Evolutionary conservation across 2,113 vertebrate genomes (phyloP), one percentile per base, ranked within the genome.

Genomic region (Chloropsis hardwickii): DNA sequence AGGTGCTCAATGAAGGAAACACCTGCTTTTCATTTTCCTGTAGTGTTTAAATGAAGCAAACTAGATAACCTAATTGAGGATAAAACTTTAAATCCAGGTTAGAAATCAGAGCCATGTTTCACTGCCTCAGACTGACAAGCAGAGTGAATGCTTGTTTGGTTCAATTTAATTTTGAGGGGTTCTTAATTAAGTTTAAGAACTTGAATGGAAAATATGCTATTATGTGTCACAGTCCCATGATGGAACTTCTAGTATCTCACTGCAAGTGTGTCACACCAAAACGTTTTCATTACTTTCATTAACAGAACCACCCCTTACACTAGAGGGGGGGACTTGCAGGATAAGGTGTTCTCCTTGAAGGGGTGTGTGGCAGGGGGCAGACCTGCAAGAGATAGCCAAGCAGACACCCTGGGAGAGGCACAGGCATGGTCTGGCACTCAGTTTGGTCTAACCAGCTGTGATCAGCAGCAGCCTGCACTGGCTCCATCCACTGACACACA

Each of bases 1-100:
- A 83, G 92, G n/a, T 76, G 22, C 60, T 86, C 20, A 80, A 45
- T 48, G 66, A 92, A 94, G 64, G 85, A 96, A 95, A 94, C 93
- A 95, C 76, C 82, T 90, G 95, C 31, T 86, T 96, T 85, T 88
- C 15, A 86, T 95, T 94, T 96, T 88, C 88, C 90, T 93, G 57
- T 12, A 64, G 28, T 22, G 40, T 77, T 92, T 79, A 92, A 88
- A 72, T 76, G 80, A 90, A 96, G 60, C 28, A 90, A 96, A 93
- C 95, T 77, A 94, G 94, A 88, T 70, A 94, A 88, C 48, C 18
- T 67, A 88, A 86, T 78, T 74, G 80, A 86, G 80, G 37, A 95
- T 56, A 88, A 88, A 96, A 74, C 48, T 93, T 93, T 88, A 92
- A 96, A 76, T 88, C 60, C 65, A 45, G 25, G 51, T 86, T 83